Evolutionary conservation across 2,113 vertebrate species (phyloP).

Genomic region (Cynopterus brachyotis): DNA sequence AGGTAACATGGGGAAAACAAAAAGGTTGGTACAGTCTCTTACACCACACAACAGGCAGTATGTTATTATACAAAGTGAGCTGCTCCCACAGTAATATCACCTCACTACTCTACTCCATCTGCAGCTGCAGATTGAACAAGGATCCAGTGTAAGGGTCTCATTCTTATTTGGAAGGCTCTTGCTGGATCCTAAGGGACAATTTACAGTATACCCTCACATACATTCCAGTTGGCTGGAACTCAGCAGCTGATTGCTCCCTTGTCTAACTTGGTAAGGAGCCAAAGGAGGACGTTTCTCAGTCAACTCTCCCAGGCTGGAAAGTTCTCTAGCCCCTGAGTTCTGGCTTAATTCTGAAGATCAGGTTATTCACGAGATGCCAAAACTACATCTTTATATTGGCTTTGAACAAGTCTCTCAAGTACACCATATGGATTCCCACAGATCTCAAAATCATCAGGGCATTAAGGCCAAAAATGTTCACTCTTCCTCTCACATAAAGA

Average conservation of each 20-base stretch:
- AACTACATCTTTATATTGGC: conserved; percentile 73
- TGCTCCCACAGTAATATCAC: conserved; percentile 6
- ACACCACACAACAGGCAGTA: not conserved
- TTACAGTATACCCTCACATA: conserved; percentile 55
- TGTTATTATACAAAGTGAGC: not conserved
- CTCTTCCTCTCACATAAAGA: conserved; percentile 26
- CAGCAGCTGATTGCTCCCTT: conserved; percentile 72
- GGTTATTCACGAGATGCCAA: conserved; percentile 76
- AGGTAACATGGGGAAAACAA: not conserved
- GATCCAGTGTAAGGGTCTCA: conserved; percentile 38
- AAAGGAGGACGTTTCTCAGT: conserved; percentile 70
- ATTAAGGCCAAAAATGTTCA: conserved; percentile 46
- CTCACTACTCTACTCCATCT: conserved; percentile 47
- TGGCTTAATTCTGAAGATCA: conserved; percentile 74
- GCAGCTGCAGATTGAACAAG: conserved; percentile 45
- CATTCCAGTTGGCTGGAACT: conserved; percentile 67
- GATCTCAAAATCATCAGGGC: conserved; percentile 59
- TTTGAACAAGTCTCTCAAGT: conserved; percentile 70
- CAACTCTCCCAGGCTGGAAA: conserved; percentile 73
- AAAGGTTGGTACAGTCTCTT: not conserved
- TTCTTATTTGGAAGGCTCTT: conserved; percentile 64
- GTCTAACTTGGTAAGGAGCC: conserved; percentile 71
- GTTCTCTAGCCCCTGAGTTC: conserved; percentile 66
- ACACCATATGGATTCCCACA: conserved; percentile 67
- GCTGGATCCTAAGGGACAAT: conserved; percentile 55